Base-by-base conservation (phyloP, 2,113 vertebrate species). In the Marmota monax region DNA sequence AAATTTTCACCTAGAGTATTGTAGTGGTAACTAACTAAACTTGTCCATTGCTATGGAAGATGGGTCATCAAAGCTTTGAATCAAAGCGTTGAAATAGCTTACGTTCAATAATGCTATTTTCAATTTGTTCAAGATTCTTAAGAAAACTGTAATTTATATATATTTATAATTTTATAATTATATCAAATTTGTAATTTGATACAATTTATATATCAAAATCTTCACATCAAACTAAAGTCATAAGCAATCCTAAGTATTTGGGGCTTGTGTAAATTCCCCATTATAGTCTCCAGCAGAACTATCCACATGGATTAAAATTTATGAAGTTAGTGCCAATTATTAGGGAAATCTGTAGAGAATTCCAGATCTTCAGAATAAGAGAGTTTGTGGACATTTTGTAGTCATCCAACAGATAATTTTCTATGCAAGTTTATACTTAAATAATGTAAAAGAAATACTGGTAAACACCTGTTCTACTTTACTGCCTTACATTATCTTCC, bases 61-160 rank as follows among this genome's bases (percentile, higher is more conserved):
- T 4, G 1, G 17, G 42, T 77, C 29, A 70, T 53, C 82, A 67
- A 65, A 90, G 32, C 12, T 25, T n/a, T 83, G 29, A 58, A 58
- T 58, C 56, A 67, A 65, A 90, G 32, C 17, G 16, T 42, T 87
- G n/a, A 78, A 79, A 69, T 61, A 29, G 29, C 3, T 82, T 69
- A 34, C 45, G 20, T 63, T 84, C 53, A 17, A 88, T 77, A 76
- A 9, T 7, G 2, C 42, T 37, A 69, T 87, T 90, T 89, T 90
- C 1, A 97, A 61, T 73, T 84, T 90, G 65, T 77, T 83, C 82
- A 48, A 80, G 76, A 63, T 48, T 56, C 23, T 82, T 48, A 77
- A 86, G 42, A 86, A 84, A 74, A 32, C 13, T 48, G 5, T 39
- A 56, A 53, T 58, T 86, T 74, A 39, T 17, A 29, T 58, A 45